These are phyloP conservation scores for Luscinia luscinia DNA, from an alignment of 2,797 vertebrate species.

Conservation along the genomic window DNA sequence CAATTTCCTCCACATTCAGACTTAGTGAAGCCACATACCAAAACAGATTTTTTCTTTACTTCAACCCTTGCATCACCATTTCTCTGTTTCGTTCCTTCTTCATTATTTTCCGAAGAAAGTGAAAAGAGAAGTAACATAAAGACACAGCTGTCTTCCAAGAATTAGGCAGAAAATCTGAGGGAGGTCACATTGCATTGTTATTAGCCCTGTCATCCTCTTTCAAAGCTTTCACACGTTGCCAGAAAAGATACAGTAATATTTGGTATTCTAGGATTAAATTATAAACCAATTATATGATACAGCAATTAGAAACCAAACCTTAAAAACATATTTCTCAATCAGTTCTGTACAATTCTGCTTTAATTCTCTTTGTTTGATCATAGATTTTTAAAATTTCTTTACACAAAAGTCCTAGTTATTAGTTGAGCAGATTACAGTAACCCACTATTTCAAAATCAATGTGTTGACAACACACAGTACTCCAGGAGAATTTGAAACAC, in stretches of 20 bases:
- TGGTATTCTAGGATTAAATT: not conserved
- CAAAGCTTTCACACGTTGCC: not conserved
- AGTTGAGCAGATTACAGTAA: not conserved
- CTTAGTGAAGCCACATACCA: not conserved
- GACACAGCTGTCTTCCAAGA: not conserved
- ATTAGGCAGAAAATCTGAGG: not conserved
- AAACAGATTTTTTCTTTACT: not conserved
- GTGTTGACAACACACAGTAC: accelerated
- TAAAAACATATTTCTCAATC: not conserved
- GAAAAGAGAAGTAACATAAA: not conserved
- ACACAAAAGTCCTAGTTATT: not conserved
- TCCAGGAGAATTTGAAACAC: not conserved
- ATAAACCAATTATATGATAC: not conserved
- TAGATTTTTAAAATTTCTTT: not conserved
- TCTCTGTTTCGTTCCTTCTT: not conserved
- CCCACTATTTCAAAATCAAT: not conserved
- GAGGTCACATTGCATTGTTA: not conserved
- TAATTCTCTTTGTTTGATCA: not conserved
- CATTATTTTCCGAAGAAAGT: not conserved
- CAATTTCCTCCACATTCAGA: not conserved
- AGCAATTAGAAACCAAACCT: not conserved
- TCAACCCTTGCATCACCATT: not conserved
- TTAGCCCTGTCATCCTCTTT: not conserved
- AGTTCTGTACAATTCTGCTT: not conserved
- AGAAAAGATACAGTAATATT: not conserved